phyloP scores from a whole-genome alignment of 2,113 vertebrate species.

The Rhadina sibilatrix region DNA sequence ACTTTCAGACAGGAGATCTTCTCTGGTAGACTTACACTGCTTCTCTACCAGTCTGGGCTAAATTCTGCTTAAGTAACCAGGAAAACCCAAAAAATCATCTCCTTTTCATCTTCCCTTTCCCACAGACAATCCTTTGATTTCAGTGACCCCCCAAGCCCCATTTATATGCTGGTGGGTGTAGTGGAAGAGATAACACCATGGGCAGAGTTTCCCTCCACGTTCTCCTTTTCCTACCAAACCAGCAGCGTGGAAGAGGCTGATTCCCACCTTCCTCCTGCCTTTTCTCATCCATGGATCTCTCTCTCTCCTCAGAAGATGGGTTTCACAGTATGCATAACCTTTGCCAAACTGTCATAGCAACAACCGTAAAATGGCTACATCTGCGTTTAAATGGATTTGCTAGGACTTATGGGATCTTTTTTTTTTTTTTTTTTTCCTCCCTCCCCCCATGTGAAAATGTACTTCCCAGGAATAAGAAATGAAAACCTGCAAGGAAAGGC shows the following conservation, averaged over 20 bases:
- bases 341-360: conserved; percentile 54
- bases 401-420: conserved; percentile 3
- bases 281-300: background rate
- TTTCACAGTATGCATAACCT: conserved; percentile 39
- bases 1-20: background rate
- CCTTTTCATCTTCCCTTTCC: background rate
- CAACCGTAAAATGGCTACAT: conserved; percentile 43
- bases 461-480: conserved; percentile 61
- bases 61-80: background rate
- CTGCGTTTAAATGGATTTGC: conserved; percentile 44
- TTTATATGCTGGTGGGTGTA: fast-evolving
- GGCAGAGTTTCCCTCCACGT: background rate
- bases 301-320: background rate
- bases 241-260: background rate
- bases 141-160: background rate
- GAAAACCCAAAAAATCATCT: background rate
- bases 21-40: background rate
- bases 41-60: background rate
- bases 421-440: background rate
- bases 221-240: background rate
- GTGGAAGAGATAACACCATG: fast-evolving
- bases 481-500: conserved; percentile 39
- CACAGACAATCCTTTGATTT: background rate
- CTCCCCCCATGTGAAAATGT: conserved; percentile 37
- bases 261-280: background rate